Percentiles rank a stretch among this genome's conserved stretches.
phyloP scores from a whole-genome alignment of 2,797 vertebrate genomes.

The Catamblyrhynchus diadema region DNA sequence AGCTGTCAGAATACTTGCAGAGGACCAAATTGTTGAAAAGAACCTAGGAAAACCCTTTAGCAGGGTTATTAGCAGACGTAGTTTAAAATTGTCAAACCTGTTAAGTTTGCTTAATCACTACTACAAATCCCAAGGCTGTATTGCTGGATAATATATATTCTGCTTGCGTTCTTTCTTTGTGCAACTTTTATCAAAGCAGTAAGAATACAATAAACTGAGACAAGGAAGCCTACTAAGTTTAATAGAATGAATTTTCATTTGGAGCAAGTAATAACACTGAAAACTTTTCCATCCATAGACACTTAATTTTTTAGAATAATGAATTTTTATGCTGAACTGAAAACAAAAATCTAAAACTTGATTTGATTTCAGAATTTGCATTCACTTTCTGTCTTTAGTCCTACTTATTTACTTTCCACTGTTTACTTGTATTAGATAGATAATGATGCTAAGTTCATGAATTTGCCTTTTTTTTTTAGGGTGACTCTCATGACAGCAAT shows the following conservation, averaged over 20 bases:
- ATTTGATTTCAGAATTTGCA: background rate
- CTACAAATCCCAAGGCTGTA: background rate
- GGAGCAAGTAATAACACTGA: background rate
- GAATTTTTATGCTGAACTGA: background rate
- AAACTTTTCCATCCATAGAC: background rate
- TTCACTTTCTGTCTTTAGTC: background rate
- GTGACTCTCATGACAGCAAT: background rate
- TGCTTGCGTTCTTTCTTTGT: background rate
- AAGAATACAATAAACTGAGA: background rate
- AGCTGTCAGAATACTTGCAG: background rate
- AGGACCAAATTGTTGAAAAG: background rate
- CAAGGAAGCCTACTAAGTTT: background rate
- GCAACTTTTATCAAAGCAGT: background rate
- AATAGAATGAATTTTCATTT: background rate
- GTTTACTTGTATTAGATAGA: background rate
- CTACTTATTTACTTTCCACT: background rate
- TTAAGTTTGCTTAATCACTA: background rate
- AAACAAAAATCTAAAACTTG: background rate
- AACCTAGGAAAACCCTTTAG: background rate
- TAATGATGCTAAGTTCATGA: background rate
- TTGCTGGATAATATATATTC: background rate
- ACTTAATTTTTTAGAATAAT: background rate
- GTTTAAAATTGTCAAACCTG: background rate
- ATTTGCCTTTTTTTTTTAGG: background rate
- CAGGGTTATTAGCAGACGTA: background rate